A percentile compares a stretch with the other conserved stretches of the same genome.
Conservation (phyloP, 2,888 invertebrate genomes). For the Gasteruption jaculator region DNA sequence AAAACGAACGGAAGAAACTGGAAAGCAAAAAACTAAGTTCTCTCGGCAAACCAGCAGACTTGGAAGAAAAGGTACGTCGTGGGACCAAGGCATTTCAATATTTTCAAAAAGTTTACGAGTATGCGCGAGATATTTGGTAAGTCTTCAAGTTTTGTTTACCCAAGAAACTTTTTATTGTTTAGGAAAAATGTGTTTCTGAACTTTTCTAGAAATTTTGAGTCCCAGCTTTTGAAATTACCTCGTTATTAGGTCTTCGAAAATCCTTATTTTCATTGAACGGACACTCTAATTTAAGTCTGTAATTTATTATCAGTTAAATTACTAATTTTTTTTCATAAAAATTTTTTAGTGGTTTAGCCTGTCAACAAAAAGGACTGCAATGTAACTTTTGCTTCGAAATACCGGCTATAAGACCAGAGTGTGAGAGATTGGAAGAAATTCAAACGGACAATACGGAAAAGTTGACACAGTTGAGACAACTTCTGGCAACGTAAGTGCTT, state of each 20-base stretch:
- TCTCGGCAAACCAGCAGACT: no score
- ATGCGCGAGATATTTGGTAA: conserved; percentile 39
- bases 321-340: conserved; percentile 9
- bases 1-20: no score
- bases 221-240: no score
- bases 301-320: no score
- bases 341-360: conserved; percentile 34
- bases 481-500: conserved; percentile 32
- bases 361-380: conserved; percentile 30
- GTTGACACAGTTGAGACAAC: conserved; percentile 32
- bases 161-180: no score
- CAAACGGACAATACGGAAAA: conserved; percentile 34
- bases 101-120: conserved; percentile 39
- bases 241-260: no score
- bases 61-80: conserved; percentile 26
- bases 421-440: conserved; percentile 24
- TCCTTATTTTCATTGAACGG: no score
- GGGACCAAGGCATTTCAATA: conserved; percentile 34
- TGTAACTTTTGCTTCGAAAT: conserved; percentile 30
- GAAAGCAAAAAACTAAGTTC: no score
- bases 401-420: conserved; percentile 23
- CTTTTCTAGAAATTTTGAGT: no score
- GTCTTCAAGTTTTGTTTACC: conserved; percentile 8
- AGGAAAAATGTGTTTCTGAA: no score
- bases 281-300: no score